A percentile compares a stretch with the other conserved stretches of the same genome.
Evolutionary conservation across 2,888 invertebrate genomes (phyloP).

Genomic region (Pseudoips prasinana): DNA sequence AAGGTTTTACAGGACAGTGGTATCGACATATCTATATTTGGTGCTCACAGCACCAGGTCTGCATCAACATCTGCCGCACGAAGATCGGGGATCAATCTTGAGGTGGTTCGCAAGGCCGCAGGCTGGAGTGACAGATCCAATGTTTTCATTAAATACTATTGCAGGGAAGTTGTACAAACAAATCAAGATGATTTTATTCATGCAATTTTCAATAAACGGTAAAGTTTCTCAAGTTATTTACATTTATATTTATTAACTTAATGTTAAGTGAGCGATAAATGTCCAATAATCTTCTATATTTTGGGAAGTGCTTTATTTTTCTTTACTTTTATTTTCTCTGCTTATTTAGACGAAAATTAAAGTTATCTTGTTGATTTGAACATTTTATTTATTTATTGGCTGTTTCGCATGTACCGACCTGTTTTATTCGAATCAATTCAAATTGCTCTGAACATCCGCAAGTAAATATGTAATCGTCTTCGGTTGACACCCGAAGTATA

Average conservation of each 20-base stretch:
- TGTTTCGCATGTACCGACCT: too few relatives aligned
- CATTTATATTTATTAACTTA: constrained; percentile 1
- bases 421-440: too few relatives aligned
- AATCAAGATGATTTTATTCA: neutral
- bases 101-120: constrained; percentile 3
- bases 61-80: constrained; percentile 4
- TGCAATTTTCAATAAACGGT: neutral
- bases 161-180: neutral
- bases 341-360: neutral
- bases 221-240: neutral
- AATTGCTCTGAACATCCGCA: constrained; percentile 13
- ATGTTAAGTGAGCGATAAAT: neutral
- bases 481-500: constrained; percentile 11
- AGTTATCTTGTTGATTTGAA: neutral
- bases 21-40: neutral
- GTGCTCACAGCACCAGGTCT: constrained; percentile 2
- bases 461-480: constrained; percentile 12
- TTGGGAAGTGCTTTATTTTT: neutral
- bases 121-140: constrained; percentile 2
- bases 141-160: constrained; percentile 5
- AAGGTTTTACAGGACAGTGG: constrained; percentile 1
- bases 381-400: neutral
- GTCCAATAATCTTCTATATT: neutral
- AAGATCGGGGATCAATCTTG: constrained; percentile 2
- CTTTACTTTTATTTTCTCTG: neutral